Evolutionary conservation across 2,113 vertebrate species (phyloP), one percentile per base, ranked within the genome.

Genomic region (Hippoglossus stenolepis): DNA sequence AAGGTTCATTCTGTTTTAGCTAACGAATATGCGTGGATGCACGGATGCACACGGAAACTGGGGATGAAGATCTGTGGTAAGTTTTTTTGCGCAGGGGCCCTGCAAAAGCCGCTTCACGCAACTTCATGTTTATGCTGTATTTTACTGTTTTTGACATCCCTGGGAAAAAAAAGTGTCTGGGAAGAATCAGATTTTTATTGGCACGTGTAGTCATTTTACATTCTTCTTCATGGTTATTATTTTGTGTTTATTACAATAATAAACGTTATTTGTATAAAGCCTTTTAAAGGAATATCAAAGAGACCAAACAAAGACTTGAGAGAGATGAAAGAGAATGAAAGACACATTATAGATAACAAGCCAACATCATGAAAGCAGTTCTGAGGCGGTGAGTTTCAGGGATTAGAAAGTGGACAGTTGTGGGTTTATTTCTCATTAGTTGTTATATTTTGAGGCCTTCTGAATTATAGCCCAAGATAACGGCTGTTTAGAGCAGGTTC

Each of bases 21-120:
- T 14, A 94, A 98, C 88, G 97, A 99, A 49, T 89, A 93, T 77
- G 96, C 96, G 77, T 99, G 97, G 98, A 97, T 98, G 88, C 98
- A 99, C 58, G 98, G 98, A 91, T 99, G 98, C 90, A 98, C 97
- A 56, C 94, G 96, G 92, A 99, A 99, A 92, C 96, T 99, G 89
- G 98, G 98, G 73, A 96, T 99, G 94, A 99, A 98, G 96, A 98
- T 99, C n/a, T 99, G 98, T 68, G 98, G 98, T 99, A 93, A 97
- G 98, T 96, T 49, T 79, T 7, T 63, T 53, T 21, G 15, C 57
- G 56, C 49, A 28, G 24, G 17, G 59, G 20, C 4, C 66, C 67
- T 23, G 18, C 60, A 61, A 5, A 17, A 24, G 23, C 40, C 43
- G 43, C 23, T 18, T 26, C 23, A 65, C 18, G 14, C n/a, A 43